phyloP scores from a whole-genome alignment of 2,113 vertebrate species.

The Brachyistius frenatus region DNA sequence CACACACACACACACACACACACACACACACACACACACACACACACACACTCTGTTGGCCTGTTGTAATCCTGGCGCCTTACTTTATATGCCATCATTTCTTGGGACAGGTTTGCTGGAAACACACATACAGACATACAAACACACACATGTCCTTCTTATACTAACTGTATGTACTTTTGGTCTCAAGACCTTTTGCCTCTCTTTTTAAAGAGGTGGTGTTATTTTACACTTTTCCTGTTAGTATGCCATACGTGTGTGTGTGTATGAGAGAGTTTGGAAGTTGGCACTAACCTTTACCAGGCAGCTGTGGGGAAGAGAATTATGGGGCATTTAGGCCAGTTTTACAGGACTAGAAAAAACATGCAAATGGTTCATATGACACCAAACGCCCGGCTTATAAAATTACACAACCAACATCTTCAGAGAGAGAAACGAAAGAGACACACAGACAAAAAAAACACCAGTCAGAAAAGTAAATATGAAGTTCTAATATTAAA shows the following conservation, averaged over 20 bases:
- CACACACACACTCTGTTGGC: not conserved
- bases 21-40: constrained; percentile 8
- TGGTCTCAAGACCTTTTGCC: constrained; percentile 58
- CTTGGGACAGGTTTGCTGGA: constrained; percentile 35
- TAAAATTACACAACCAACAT: constrained; percentile 69
- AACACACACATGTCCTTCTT: constrained; percentile 19
- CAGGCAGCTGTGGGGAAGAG: constrained; percentile 46
- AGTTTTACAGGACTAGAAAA: constrained; percentile 71
- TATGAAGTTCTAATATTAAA: constrained; percentile 50
- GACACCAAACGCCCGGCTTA: constrained; percentile 68
- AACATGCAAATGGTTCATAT: constrained; percentile 70
- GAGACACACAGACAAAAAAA: constrained; percentile 38
- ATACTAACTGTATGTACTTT: constrained; percentile 48
- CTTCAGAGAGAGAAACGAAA: constrained; percentile 36
- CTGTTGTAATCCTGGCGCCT: constrained; percentile 44
- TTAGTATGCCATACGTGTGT: constrained; percentile 41
- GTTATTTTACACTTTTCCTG: constrained; percentile 66
- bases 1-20: constrained; percentile 23
- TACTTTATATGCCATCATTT: constrained; percentile 49
- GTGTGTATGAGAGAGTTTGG: constrained; percentile 9
- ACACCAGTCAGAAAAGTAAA: constrained; percentile 48
- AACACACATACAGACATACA: constrained; percentile 28
- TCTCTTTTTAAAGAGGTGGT: constrained; percentile 45
- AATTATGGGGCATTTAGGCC: constrained; percentile 73
- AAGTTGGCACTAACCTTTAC: constrained; percentile 52